Evolutionary conservation across 2,888 invertebrate species (phyloP), one percentile per base, ranked within the genome.

Genomic region (Tiphia femorata): DNA sequence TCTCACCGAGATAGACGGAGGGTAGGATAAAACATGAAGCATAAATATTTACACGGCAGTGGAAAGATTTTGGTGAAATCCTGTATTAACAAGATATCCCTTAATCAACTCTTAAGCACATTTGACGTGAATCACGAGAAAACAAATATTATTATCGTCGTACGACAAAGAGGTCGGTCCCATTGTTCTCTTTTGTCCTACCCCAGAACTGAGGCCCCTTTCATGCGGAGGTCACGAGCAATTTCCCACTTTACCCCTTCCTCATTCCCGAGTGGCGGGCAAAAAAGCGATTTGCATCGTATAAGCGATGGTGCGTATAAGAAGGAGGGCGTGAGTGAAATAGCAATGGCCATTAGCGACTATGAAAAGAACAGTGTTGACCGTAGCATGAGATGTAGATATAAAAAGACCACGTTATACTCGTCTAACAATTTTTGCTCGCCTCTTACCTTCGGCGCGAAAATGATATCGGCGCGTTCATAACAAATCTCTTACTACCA

Each of bases 281-380:
- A 67, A 71, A 65, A 67, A 62, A 53, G 49, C 62, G 66, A 69
- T 66, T 58, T 69, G 63, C 60, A 64, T 64, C 51, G 63, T 44
- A 59, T 68, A 63, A 72, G 71, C 64, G 73, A 42, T 16, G 44
- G 49, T 44, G 57, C 58, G 62, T 63, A 67, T 57, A 64, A 59
- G 60, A 58, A 47, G 52, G 33, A 30, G 42, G 33, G 50, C 35
- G 46, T 51, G 54, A 61, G 59, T n/a, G n/a, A n/a, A n/a, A 64
- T 70, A 63, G 71, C 56, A 57, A 58, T 37, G 54, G 54, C 58
- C 66, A 71, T 73, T 72, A 75, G 62, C 60, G 64, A 37, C 49
- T 43, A 40, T 55, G 53, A 62, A 67, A 67, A 66, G 62, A 67
- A 72, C 62, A 66, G 49, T 40, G 58, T 53, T n/a, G n/a, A n/a